Base-by-base conservation (phyloP, 1,140 invertebrate genomes). In the Sycophaga agraensis region DNA sequence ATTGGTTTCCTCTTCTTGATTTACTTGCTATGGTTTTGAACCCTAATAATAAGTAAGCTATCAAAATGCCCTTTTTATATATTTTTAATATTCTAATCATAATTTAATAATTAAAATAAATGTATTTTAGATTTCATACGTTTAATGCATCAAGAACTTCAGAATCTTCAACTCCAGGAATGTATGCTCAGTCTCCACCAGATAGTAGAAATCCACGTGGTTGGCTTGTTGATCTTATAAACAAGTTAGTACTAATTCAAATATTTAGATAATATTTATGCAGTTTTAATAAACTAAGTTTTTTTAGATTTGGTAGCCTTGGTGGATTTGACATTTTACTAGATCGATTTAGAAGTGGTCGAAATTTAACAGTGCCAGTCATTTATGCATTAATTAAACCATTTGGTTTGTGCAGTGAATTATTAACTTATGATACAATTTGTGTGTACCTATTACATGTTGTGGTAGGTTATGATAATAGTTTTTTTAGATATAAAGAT, bases 191-290 rank as follows among this genome's bases (percentile, higher is more conserved):
- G 72, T 86, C 90, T 62, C 88, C 91, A 48, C 82, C 85, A 62
- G 93, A 93, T 77, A 84, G 86, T 21, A 84, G 90, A 66, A 88
- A 84, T 72, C 88, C 89, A 39, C 84, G 92, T 73, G 95, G 95
- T 45, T 98, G 96, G 95, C 86, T 98, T 34, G 93, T 98, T 54
- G 95, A 98, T 86, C 84, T 98, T 62, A 92, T 98, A 59, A 98
- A 98, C 85, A 86, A 86, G 84, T 88, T 81, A 73, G 73, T 75
- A 59, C 22, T 59, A 43, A 40, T 66, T 59, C 34, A 35, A 63
- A 59, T 50, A 55, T 34, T 56, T 22, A 40, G 16, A 49, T 17
- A 35, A 49, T 22, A 49, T 43, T 48, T 22, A 58, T 45, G 12
- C n/a, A 26, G 6, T 34, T 26, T 49, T 49, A 19, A 12, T 19